Evolutionary conservation across 2,113 vertebrate genomes (phyloP).

Genomic region (Rynchops niger): DNA sequence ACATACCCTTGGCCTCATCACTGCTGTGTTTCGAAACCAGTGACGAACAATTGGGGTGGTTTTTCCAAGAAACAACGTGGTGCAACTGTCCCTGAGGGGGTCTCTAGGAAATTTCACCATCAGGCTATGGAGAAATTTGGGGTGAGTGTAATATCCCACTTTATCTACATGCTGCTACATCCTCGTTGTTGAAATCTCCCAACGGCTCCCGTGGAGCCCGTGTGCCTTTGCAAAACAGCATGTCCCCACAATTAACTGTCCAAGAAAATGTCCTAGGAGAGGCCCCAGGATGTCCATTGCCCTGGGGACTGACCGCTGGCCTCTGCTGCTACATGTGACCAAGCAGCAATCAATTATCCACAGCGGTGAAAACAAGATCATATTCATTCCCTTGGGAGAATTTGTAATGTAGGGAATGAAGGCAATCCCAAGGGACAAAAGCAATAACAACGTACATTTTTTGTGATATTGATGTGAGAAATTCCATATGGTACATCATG

Average conservation of each 20-base stretch:
- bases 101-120: background rate
- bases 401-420: background rate
- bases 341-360: background rate
- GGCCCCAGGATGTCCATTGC: background rate
- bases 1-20: background rate
- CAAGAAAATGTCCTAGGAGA: background rate
- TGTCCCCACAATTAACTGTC: background rate
- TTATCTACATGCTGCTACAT: background rate
- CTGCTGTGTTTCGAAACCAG: background rate
- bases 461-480: background rate
- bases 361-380: background rate
- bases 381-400: background rate
- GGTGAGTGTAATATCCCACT: background rate
- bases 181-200: background rate
- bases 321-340: background rate
- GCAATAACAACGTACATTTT: background rate
- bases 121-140: background rate
- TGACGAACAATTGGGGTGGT: background rate
- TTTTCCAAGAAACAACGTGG: background rate
- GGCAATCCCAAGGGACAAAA: background rate
- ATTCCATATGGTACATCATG: accelerated
- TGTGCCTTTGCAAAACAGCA: background rate
- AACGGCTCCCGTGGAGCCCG: accelerated
- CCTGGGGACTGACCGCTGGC: background rate
- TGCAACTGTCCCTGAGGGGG: background rate